Evolutionary conservation across 2,888 invertebrate genomes (phyloP).

Genomic region (Ophioninae sp.): DNA sequence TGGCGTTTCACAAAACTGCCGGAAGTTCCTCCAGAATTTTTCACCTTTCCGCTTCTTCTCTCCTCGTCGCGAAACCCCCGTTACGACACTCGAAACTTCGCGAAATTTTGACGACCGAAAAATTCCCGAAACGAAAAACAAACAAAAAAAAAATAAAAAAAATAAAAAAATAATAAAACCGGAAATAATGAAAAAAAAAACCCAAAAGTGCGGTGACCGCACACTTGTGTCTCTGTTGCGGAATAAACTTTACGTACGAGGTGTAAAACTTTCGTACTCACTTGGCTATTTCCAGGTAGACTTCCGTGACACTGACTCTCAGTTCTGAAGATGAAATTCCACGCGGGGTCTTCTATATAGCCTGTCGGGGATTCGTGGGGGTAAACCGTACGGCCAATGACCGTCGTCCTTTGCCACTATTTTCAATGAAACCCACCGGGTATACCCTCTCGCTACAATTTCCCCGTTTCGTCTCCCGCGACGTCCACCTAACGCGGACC

Average conservation of each 20-base stretch:
- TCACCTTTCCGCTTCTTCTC: too few species aligned
- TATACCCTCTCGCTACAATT: conserved; percentile 24
- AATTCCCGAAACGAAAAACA: background rate
- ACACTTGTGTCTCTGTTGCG: background rate
- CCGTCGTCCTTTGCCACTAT: conserved; percentile 73
- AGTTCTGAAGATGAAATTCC: conserved; percentile 80
- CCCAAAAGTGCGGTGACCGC: background rate
- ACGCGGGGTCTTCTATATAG: conserved; percentile 80
- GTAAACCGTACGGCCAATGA: conserved; percentile 77
- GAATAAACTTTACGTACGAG: conserved; percentile 11
- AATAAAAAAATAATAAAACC: background rate
- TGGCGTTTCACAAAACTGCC: too few species aligned
- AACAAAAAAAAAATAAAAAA: background rate
- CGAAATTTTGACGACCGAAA: background rate
- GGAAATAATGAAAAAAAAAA: too few species aligned
- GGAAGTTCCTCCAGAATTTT: too few species aligned
- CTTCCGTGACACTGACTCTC: conserved; percentile 79
- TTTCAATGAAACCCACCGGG: conserved; percentile 74
- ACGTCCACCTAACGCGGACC: background rate
- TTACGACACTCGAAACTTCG: too few species aligned
- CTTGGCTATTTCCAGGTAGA: conserved; percentile 73
- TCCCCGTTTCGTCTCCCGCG: conserved; percentile 10
- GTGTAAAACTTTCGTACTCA: conserved; percentile 72
- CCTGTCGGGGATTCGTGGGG: conserved; percentile 74
- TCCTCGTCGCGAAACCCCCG: too few species aligned